A percentile compares a stretch with the other conserved stretches of the same genome.
These are phyloP conservation scores for Mugil cephalus DNA, from an alignment of 2,113 vertebrate genomes.

Conservation along the genomic window DNA sequence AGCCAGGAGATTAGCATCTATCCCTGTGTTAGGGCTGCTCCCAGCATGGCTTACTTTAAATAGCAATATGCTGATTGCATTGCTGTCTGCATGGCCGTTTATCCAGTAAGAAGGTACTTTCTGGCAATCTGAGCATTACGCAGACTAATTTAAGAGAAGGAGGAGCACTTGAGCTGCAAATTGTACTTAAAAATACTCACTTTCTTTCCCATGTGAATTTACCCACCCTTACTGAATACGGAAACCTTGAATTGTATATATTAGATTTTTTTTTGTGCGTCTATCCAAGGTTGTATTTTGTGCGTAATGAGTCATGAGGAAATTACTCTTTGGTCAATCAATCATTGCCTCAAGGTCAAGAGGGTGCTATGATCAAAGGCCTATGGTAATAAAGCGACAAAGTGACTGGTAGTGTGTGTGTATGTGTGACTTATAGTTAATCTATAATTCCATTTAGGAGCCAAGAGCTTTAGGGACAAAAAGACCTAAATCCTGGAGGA, in stretches of 20 bases:
- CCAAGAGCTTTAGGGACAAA: conserved; percentile 21
- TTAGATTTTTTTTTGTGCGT: background rate
- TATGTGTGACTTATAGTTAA: conserved; percentile 47
- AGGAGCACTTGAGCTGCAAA: conserved; percentile 24
- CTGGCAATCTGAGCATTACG: conserved; percentile 32
- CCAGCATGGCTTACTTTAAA: conserved; percentile 74
- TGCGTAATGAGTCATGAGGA: background rate
- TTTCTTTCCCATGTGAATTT: conserved; percentile 4
- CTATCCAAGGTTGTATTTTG: background rate
- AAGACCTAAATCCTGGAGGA: conserved; percentile 6
- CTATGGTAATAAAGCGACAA: background rate
- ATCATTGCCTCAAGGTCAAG: conserved; percentile 18
- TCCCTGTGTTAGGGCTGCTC: conserved; percentile 62
- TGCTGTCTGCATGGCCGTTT: conserved; percentile 28
- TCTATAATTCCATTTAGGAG: conserved; percentile 61
- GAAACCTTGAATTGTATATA: background rate
- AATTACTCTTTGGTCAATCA: conserved; percentile 18
- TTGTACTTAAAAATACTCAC: conserved; percentile 36
- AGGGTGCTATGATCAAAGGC: background rate
- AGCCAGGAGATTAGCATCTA: conserved; percentile 73
- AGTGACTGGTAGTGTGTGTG: conserved; percentile 1
- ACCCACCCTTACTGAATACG: background rate
- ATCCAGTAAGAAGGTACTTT: conserved; percentile 36
- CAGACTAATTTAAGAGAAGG: conserved; percentile 19
- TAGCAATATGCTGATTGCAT: conserved; percentile 68